Conservation (phyloP, 2,113 vertebrate genomes). For the Eptesicus fuscus region DNA sequence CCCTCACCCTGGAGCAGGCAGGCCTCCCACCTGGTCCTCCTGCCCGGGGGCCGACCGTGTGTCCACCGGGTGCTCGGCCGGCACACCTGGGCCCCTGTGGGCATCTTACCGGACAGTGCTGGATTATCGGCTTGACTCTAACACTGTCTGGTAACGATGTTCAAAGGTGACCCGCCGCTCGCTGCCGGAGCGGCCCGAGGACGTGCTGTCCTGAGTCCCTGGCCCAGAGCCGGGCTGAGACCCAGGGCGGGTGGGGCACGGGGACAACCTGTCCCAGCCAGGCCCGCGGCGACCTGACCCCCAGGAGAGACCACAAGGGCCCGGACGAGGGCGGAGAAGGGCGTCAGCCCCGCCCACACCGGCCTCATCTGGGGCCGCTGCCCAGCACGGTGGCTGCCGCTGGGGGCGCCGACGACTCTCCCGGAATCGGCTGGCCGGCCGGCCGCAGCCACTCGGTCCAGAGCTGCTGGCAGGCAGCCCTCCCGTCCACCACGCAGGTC, state of each 20-base stretch:
- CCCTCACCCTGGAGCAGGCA: background rate
- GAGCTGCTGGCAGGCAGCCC: background rate
- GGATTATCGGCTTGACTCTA: conserved; percentile 93
- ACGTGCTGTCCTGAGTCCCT: background rate
- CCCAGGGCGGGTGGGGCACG: rapidly evolving
- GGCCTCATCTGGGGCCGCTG: background rate
- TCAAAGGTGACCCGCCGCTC: conserved; percentile 86
- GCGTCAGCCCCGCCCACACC: background rate
- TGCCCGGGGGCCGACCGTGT: rapidly evolving
- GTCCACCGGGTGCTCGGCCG: background rate
- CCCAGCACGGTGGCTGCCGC: background rate
- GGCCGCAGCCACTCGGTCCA: background rate
- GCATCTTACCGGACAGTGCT: conserved; percentile 99
- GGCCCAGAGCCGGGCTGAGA: background rate
- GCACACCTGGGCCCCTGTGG: conserved; percentile 87
- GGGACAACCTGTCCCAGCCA: background rate
- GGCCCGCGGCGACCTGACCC: background rate
- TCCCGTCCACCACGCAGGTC: background rate
- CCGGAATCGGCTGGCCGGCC: rapidly evolving
- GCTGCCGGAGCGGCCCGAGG: conserved; percentile 40
- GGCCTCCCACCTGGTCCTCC: background rate
- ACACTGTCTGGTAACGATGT: conserved; percentile 99
- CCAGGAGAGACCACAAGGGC: background rate
- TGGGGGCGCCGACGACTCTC: background rate
- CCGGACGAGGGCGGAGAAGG: background rate